These are phyloP conservation scores for Urophycis tenuis DNA, from an alignment of 2,797 vertebrate species.

Conservation along the genomic window DNA sequence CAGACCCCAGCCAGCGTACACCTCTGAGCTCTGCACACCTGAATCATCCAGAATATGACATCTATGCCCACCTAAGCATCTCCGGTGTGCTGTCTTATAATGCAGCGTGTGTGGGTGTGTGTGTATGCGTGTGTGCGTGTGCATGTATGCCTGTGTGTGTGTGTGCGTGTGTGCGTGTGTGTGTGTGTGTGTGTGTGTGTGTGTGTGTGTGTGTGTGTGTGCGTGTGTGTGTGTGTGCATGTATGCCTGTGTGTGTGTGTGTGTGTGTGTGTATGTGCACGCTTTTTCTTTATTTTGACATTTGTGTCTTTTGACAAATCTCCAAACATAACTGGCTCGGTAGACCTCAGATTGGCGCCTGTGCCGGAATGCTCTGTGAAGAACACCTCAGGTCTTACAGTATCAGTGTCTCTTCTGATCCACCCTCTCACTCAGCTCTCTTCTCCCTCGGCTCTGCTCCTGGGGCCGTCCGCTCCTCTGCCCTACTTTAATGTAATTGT, in stretches of 20 bases:
- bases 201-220: too few relatives aligned
- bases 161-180: too few relatives aligned
- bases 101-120: background rate
- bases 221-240: background rate
- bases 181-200: background rate
- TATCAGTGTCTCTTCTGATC: background rate
- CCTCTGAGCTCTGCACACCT: background rate
- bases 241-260: too few relatives aligned
- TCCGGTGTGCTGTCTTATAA: background rate
- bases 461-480: constrained; percentile 39
- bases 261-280: too few relatives aligned
- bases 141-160: too few relatives aligned
- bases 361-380: too few relatives aligned
- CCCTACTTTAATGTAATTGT: constrained; percentile 58
- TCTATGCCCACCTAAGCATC: background rate
- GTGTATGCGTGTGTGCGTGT: background rate
- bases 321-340: too few relatives aligned
- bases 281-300: too few relatives aligned
- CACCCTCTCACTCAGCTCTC: constrained; percentile 43
- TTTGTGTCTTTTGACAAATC: too few relatives aligned
- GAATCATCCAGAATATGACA: background rate
- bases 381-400: background rate
- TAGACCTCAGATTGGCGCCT: too few relatives aligned
- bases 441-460: constrained; percentile 37
- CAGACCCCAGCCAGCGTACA: background rate